Percentiles rank a stretch among this genome's conserved stretches.
These are phyloP conservation scores for Actinernus sp. DNA, from an alignment of 92 coral and sea anemone species.

Conservation along the genomic window DNA sequence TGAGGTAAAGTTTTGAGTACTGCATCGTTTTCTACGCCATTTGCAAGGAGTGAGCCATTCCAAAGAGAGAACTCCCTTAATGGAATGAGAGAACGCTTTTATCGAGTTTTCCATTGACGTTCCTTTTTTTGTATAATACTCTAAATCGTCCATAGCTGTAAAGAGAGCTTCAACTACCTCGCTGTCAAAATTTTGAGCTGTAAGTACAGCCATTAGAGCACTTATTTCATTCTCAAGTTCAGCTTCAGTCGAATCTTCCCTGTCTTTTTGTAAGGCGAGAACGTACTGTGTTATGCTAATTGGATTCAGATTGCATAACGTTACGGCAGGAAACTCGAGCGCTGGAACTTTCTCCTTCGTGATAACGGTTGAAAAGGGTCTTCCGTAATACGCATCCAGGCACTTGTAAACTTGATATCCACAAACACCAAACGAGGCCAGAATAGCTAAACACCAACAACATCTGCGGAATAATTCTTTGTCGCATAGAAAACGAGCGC, in stretches of 20 bases:
- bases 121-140: too few species aligned
- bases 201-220: background rate
- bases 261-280: background rate
- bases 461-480: conserved; percentile 6
- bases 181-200: background rate
- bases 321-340: conserved; percentile 41
- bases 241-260: background rate
- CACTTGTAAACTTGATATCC: conserved; percentile 4
- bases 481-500: conserved; percentile 32
- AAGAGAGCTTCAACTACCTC: background rate
- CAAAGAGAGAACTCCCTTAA: conserved; percentile 49
- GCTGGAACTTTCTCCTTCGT: conserved; percentile 8
- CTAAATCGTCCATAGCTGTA: background rate
- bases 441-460: conserved; percentile 19
- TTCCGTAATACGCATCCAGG: background rate
- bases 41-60: conserved; percentile 14
- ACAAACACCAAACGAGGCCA: conserved; percentile 14
- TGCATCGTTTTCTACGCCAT: conserved; percentile 28
- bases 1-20: conserved; percentile 30
- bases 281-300: conserved; percentile 22
- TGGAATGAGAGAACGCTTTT: conserved; percentile 11
- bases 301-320: conserved; percentile 31
- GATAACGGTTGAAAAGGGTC: conserved; percentile 37
- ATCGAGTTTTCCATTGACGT: background rate
- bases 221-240: background rate